phyloP scores from a whole-genome alignment of 2,888 invertebrate species.

The Lasius platythorax region DNA sequence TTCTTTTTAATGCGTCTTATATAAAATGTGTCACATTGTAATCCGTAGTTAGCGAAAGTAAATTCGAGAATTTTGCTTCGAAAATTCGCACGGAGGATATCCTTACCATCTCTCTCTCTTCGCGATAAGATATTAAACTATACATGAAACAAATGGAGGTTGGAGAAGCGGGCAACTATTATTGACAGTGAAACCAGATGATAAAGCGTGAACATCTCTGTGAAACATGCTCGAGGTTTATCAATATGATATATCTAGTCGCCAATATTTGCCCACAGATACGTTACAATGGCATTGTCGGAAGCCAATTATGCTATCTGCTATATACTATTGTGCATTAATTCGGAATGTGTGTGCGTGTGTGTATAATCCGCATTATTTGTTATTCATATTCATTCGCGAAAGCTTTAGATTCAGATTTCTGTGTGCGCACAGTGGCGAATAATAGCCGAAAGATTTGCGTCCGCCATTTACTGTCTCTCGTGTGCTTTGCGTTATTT shows the following conservation, averaged over 20 bases:
- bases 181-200: conserved; percentile 15
- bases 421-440: conserved; percentile 10
- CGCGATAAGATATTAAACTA: not conserved
- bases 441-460: conserved; percentile 28
- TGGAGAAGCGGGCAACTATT: not conserved
- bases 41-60: not conserved
- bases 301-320: conserved; percentile 33
- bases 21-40: not conserved
- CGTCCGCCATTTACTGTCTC: conserved; percentile 32
- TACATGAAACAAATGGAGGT: not conserved
- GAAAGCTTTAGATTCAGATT: conserved; percentile 44
- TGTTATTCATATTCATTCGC: conserved; percentile 49
- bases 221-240: conserved; percentile 21
- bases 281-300: conserved; percentile 9
- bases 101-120: no score
- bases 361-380: not conserved
- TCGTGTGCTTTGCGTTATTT: conserved; percentile 25
- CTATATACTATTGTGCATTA: conserved; percentile 30
- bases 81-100: not conserved
- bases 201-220: conserved; percentile 25
- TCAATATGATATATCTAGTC: conserved; percentile 15
- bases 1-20: conserved; percentile 15
- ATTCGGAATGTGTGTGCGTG: not conserved
- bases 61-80: not conserved
- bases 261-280: conserved; percentile 20